Evolutionary conservation across 2,113 vertebrate genomes (phyloP).

Genomic region (Sardina pilchardus): DNA sequence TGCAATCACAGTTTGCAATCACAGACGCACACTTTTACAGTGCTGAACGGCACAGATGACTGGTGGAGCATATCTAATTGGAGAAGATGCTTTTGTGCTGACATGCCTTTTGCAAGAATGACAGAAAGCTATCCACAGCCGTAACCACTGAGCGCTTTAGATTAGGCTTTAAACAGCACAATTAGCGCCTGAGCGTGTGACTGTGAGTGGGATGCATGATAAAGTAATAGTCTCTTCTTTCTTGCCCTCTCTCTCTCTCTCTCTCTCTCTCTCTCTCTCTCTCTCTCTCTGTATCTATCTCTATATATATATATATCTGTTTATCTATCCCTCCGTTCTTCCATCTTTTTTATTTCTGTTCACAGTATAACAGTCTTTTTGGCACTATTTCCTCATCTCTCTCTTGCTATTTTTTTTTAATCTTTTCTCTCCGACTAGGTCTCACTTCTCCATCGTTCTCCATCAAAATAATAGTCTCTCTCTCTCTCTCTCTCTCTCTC

Average conservation of each 20-base stretch:
- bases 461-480: neutral
- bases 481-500: neutral
- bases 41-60: neutral
- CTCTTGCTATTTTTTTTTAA: neutral
- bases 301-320: too few relatives aligned
- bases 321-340: neutral
- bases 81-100: conserved; percentile 9
- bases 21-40: neutral
- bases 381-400: neutral
- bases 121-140: neutral
- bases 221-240: neutral
- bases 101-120: neutral
- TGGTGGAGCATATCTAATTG: neutral
- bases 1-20: neutral
- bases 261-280: neutral
- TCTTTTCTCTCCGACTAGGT: neutral
- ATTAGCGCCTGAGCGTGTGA: neutral
- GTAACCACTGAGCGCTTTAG: neutral
- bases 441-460: neutral
- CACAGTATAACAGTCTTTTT: neutral
- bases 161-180: conserved; percentile 6
- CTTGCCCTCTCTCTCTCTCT: neutral
- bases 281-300: too few relatives aligned
- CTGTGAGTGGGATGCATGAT: neutral
- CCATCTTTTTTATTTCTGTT: neutral